Evolutionary conservation across 2,797 vertebrate genomes (phyloP).

Genomic region (Sebastes melanostomus): DNA sequence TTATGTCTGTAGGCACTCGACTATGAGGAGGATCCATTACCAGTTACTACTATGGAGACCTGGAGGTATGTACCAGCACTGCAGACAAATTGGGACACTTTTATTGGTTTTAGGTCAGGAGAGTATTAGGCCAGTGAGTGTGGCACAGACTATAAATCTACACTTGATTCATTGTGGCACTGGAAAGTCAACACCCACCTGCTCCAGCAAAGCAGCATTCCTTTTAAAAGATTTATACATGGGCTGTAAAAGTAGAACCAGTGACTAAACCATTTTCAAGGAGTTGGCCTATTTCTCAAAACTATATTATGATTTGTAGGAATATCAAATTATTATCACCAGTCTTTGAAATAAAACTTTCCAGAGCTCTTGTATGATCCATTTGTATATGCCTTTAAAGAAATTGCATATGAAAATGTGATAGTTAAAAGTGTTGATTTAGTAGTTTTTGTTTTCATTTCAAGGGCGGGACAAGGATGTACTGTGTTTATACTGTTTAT

Average conservation of each 20-base stretch:
- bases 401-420: neutral
- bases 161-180: constrained; percentile 39
- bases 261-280: constrained; percentile 14
- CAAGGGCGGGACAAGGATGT: too few species aligned
- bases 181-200: constrained; percentile 56
- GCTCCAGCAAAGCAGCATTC: constrained; percentile 47
- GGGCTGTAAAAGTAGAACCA: constrained; percentile 13
- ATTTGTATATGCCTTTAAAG: neutral
- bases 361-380: neutral
- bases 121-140: constrained; percentile 61
- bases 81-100: constrained; percentile 53
- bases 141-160: constrained; percentile 53
- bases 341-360: neutral
- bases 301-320: neutral
- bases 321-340: neutral
- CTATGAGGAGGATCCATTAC: constrained; percentile 42
- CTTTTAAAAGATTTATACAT: constrained; percentile 42
- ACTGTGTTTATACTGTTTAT: too few species aligned
- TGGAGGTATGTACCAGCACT: constrained; percentile 68
- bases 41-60: constrained; percentile 61
- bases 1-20: constrained; percentile 48
- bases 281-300: constrained; percentile 22
- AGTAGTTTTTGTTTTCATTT: too few species aligned
- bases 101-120: constrained; percentile 63
- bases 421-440: too few species aligned